Evolutionary conservation across 2,888 invertebrate species (phyloP).

Genomic region (Gymnocheta viridis): DNA sequence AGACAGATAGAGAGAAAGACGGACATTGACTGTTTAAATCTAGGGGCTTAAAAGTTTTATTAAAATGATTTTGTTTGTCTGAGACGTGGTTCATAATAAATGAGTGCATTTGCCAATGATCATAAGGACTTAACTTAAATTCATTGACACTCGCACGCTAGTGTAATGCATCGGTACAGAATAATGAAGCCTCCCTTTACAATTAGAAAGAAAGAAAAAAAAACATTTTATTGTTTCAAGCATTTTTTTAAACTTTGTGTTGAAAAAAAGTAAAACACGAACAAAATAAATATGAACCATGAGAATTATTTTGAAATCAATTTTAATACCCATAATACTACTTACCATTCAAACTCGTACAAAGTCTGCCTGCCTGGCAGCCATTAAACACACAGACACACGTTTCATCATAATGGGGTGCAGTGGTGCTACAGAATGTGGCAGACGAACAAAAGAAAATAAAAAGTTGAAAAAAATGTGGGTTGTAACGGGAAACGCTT

Average conservation of each 20-base stretch:
- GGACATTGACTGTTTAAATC: conserved; percentile 5
- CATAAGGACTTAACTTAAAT: conserved; percentile 21
- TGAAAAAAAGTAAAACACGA: conserved; percentile 32
- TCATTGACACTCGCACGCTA: neutral
- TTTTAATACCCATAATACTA: conserved; percentile 59
- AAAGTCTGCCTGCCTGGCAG: conserved; percentile 6
- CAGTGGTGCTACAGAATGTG: conserved; percentile 21
- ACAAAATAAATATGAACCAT: conserved; percentile 38
- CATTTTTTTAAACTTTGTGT: too few relatives aligned
- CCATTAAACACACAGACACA: neutral
- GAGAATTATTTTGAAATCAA: conserved; percentile 64
- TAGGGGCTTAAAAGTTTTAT: conserved; percentile 41
- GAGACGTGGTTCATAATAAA: conserved; percentile 13
- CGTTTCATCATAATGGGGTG: conserved; percentile 27
- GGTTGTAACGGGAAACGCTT: conserved; percentile 70
- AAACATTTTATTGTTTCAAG: too few relatives aligned
- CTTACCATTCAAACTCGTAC: conserved; percentile 11
- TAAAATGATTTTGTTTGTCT: conserved; percentile 28
- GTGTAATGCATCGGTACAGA: neutral
- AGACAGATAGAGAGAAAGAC: neutral
- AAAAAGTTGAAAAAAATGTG: conserved; percentile 57
- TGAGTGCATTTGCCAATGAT: conserved; percentile 20
- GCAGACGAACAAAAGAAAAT: conserved; percentile 24
- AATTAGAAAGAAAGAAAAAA: conserved; percentile 46
- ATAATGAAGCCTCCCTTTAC: conserved; percentile 35